Percentiles rank a stretch among this genome's conserved stretches.
Conservation (phyloP, 2,113 vertebrate species). For the Chascanopsetta lugubris region DNA sequence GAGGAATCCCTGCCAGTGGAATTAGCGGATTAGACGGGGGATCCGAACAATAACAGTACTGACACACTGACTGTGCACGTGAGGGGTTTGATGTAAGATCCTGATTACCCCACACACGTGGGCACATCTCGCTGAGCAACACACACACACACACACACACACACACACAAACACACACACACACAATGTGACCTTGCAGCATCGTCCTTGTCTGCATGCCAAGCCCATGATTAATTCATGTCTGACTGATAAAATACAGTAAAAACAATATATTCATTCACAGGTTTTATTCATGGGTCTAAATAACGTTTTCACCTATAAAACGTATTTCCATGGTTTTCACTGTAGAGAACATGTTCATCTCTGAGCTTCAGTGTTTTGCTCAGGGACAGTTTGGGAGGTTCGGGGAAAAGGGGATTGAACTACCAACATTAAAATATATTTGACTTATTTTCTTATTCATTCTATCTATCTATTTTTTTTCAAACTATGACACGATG, state of each 20-base stretch:
- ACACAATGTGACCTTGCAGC: slow-evolving; percentile 12
- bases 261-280: not conserved
- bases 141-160: slow-evolving; percentile 9
- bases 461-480: no score
- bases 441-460: no score
- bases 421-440: no score
- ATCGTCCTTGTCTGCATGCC: slow-evolving; percentile 4
- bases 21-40: slow-evolving; percentile 41
- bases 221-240: not conserved
- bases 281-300: no score
- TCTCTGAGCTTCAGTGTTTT: no score
- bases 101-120: slow-evolving; percentile 18
- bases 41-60: slow-evolving; percentile 30
- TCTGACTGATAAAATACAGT: slow-evolving; percentile 3
- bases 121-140: slow-evolving; percentile 18
- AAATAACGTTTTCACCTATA: no score
- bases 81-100: slow-evolving; percentile 11
- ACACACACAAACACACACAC: not conserved
- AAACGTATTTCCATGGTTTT: no score
- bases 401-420: no score
- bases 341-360: no score
- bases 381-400: no score
- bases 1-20: slow-evolving; percentile 40
- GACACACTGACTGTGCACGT: slow-evolving; percentile 39
- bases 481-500: no score